Evolutionary conservation across 2,113 vertebrate genomes (phyloP).

Genomic region (Procavia capensis): DNA sequence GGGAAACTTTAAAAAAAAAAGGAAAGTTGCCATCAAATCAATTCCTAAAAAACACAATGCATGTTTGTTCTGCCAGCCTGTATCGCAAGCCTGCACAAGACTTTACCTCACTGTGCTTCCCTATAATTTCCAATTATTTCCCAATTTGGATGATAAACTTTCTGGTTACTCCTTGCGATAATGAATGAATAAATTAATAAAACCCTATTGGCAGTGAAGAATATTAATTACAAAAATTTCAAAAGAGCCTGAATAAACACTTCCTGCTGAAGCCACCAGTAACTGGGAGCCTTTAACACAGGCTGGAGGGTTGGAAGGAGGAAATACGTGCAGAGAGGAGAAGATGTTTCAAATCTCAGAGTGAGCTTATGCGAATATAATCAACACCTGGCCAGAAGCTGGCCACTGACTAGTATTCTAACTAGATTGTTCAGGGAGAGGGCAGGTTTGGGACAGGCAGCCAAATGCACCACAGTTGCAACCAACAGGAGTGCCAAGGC

Average conservation of each 20-base stretch:
- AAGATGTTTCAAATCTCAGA: background rate
- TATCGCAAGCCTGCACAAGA: background rate
- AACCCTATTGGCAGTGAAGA: conserved; percentile 81
- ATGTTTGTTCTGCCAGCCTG: background rate
- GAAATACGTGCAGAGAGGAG: conserved; percentile 54
- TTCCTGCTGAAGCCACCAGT: conserved; percentile 74
- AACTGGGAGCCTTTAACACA: conserved; percentile 79
- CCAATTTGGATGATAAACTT: conserved; percentile 84
- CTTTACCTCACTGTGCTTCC: conserved; percentile 70
- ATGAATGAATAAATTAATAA: conserved; percentile 80
- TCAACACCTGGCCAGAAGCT: background rate
- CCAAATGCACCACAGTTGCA: background rate
- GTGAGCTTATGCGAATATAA: background rate
- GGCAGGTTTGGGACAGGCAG: background rate
- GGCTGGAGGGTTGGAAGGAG: conserved; percentile 55
- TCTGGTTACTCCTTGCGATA: conserved; percentile 83
- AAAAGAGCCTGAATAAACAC: conserved; percentile 83
- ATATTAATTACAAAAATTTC: conserved; percentile 85
- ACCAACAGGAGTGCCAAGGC: background rate
- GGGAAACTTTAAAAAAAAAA: background rate
- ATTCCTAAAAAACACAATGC: background rate
- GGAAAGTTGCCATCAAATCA: background rate
- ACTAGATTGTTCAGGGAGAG: background rate
- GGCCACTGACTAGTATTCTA: background rate
- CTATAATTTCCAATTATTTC: conserved; percentile 85